phyloP scores from a whole-genome alignment of 2,113 vertebrate genomes.

The Salvelinus fontinalis region DNA sequence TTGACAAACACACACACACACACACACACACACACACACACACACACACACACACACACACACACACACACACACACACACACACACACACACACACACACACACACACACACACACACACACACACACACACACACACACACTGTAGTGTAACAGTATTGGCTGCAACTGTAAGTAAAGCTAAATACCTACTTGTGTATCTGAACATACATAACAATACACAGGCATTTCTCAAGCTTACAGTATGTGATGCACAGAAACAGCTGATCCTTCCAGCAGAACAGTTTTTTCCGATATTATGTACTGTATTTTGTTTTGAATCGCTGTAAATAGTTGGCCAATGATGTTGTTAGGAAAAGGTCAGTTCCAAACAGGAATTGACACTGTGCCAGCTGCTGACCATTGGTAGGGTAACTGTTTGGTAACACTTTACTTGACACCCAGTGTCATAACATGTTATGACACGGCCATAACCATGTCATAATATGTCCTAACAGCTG shows the following conservation, averaged over 20 bases:
- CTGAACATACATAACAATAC: background rate
- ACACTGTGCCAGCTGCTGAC: slow-evolving; percentile 45
- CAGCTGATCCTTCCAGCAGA: slow-evolving; percentile 30
- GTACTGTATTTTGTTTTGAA: slow-evolving; percentile 57
- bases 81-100: too few relatives aligned
- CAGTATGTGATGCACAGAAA: slow-evolving; percentile 38
- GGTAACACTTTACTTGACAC: too few relatives aligned
- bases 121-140: too few relatives aligned
- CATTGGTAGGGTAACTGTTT: slow-evolving; percentile 42
- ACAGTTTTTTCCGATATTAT: slow-evolving; percentile 41
- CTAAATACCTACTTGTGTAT: background rate
- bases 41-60: too few relatives aligned
- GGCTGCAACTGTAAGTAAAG: background rate
- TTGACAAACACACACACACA: too few relatives aligned
- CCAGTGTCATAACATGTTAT: too few relatives aligned
- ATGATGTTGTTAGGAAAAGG: slow-evolving; percentile 41
- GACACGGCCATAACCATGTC: too few relatives aligned
- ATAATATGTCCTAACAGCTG: too few relatives aligned
- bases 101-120: too few relatives aligned
- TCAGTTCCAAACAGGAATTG: slow-evolving; percentile 18
- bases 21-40: too few relatives aligned
- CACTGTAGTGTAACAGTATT: background rate
- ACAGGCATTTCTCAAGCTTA: slow-evolving; percentile 44
- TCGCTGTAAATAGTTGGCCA: slow-evolving; percentile 34
- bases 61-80: too few relatives aligned